A percentile compares a stretch with the other conserved stretches of the same genome.
phyloP scores from a whole-genome alignment of 1,140 invertebrate species.

The Drosophila kanapiae region DNA sequence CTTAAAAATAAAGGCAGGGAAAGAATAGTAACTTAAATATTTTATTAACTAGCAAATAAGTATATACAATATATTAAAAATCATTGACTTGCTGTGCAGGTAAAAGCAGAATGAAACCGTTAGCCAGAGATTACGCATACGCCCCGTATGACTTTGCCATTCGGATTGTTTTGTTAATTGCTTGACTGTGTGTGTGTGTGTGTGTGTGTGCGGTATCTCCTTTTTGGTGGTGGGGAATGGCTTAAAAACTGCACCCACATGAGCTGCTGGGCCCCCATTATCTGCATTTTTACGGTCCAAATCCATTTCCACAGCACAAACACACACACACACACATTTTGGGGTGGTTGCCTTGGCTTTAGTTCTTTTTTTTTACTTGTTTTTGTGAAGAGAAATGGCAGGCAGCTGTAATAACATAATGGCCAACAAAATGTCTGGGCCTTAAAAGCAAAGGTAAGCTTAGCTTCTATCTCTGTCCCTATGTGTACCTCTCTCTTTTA shows the following conservation, averaged over 20 bases:
- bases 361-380: slow-evolving; percentile 4
- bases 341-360: slow-evolving; percentile 31
- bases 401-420: slow-evolving; percentile 80
- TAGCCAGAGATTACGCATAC: slow-evolving; percentile 65
- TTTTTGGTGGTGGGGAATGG: neutral
- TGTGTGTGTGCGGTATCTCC: neutral
- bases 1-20: neutral
- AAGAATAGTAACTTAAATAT: too few species aligned
- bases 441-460: slow-evolving; percentile 72
- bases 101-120: neutral
- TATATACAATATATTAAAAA: neutral
- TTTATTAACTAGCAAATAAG: neutral
- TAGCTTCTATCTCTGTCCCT: neutral
- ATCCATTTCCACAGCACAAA: slow-evolving; percentile 65
- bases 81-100: neutral
- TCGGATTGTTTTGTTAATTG: slow-evolving; percentile 50
- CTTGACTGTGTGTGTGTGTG: neutral
- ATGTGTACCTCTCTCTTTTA: neutral
- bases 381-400: slow-evolving; percentile 30
- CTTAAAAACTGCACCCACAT: slow-evolving; percentile 47
- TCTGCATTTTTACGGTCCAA: slow-evolving; percentile 81
- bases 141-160: slow-evolving; percentile 40
- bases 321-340: slow-evolving; percentile 15
- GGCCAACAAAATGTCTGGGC: slow-evolving; percentile 57
- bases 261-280: slow-evolving; percentile 51